Evolutionary conservation across 2,797 vertebrate species (phyloP).

Genomic region (Protonibea diacanthus): DNA sequence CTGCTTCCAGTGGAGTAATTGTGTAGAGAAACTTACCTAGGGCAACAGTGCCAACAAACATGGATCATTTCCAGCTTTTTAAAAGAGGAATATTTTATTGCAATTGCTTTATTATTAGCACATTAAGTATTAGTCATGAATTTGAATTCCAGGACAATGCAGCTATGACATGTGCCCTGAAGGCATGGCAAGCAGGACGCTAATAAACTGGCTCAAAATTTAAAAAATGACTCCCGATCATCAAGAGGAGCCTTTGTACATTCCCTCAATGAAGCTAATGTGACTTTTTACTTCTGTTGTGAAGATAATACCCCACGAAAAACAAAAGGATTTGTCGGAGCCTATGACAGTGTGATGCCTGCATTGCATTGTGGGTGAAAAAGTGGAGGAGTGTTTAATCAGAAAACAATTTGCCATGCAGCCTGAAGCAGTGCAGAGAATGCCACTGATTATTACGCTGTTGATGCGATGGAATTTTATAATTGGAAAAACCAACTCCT

Average conservation of each 20-base stretch:
- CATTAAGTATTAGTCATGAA: conserved; percentile 25
- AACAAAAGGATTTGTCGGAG: not conserved
- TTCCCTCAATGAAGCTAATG: not conserved
- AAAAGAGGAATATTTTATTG: conserved; percentile 6
- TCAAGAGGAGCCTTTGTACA: not conserved
- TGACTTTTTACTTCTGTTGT: not conserved
- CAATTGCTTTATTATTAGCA: conserved; percentile 25
- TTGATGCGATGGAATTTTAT: conserved; percentile 38
- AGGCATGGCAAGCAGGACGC: conserved; percentile 14
- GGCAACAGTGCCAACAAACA: conserved; percentile 18
- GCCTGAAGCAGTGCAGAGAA: conserved; percentile 37
- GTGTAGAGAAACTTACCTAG: conserved; percentile 10
- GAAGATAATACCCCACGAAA: not conserved
- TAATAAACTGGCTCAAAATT: not conserved
- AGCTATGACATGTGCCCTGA: not conserved
- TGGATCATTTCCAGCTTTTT: conserved; percentile 17
- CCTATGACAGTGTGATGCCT: conserved; percentile 4
- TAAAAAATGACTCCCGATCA: conserved; percentile 19
- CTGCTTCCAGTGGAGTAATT: conserved; percentile 10
- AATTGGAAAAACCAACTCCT: conserved; percentile 42
- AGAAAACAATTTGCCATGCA: conserved; percentile 47
- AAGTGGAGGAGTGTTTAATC: conserved; percentile 46
- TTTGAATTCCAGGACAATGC: conserved; percentile 9
- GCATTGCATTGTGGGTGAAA: conserved; percentile 31
- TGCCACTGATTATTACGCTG: conserved; percentile 32